Evolutionary conservation across 2,113 vertebrate species (phyloP).

Genomic region (Colaptes auratus): DNA sequence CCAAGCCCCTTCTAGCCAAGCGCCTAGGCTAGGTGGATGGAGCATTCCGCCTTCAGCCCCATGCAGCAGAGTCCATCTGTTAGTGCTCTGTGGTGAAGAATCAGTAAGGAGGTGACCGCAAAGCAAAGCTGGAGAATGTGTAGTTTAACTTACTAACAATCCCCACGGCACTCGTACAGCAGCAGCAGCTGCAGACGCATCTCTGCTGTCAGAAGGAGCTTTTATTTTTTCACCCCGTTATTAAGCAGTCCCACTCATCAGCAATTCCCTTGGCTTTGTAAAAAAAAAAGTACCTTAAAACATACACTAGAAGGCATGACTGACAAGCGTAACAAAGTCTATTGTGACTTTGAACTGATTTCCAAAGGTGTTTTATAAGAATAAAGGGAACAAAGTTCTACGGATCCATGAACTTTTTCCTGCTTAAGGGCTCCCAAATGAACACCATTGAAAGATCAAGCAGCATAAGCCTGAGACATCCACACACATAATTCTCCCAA

Average conservation of each 20-base stretch:
- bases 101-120: neutral
- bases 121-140: neutral
- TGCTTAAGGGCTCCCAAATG: neutral
- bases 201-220: neutral
- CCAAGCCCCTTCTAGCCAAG: neutral
- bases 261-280: neutral
- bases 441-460: neutral
- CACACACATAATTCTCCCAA: neutral
- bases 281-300: conserved; percentile 13
- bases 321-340: conserved; percentile 35
- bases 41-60: neutral
- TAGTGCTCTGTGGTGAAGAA: neutral
- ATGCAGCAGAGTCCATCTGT: accelerated
- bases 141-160: neutral
- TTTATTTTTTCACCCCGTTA: neutral
- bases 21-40: neutral
- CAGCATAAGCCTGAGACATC: neutral
- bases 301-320: conserved; percentile 9
- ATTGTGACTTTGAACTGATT: conserved; percentile 32
- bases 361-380: neutral
- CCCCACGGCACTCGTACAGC: neutral
- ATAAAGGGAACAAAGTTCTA: conserved; percentile 18
- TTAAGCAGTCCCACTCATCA: neutral
- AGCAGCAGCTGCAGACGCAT: conserved; percentile 7
- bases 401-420: neutral